These are phyloP conservation scores for Numida meleagris DNA, from an alignment of 2,113 vertebrate genomes.

Conservation along the genomic window DNA sequence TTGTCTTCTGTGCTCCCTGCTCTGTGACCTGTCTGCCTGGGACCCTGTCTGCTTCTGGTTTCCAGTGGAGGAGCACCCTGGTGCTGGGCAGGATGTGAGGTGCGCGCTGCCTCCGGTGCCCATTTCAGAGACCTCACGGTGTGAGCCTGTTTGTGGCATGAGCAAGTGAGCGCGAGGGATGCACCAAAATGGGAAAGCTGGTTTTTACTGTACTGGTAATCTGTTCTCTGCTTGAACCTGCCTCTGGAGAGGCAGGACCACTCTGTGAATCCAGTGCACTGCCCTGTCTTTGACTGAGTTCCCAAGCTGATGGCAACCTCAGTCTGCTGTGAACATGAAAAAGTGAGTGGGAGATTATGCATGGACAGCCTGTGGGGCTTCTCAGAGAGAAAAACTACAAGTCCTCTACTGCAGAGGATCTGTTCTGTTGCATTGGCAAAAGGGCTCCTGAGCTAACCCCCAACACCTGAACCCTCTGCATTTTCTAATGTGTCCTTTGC, in stretches of 20 bases:
- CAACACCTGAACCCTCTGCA: slow-evolving; percentile 19
- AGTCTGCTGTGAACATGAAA: background rate
- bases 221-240: background rate
- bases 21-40: background rate
- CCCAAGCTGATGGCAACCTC: background rate
- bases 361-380: rapidly evolving
- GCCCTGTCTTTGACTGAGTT: background rate
- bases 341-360: rapidly evolving
- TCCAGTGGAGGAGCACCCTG: background rate
- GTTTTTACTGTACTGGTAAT: background rate
- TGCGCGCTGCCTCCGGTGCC: rapidly evolving
- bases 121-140: background rate
- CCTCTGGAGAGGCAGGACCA: background rate
- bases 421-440: background rate
- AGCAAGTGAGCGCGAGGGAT: background rate
- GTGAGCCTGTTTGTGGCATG: background rate
- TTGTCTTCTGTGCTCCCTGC: background rate
- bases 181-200: rapidly evolving
- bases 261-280: background rate
- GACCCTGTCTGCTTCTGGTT: background rate
- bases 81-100: background rate
- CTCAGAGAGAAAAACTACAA: rapidly evolving
- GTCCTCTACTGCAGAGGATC: background rate
- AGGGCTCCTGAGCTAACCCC: background rate
- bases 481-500: slow-evolving; percentile 46